A percentile compares a stretch with the other conserved stretches of the same genome.
Conservation (phyloP, 2,888 invertebrate species). For the Sesia bembeciformis region DNA sequence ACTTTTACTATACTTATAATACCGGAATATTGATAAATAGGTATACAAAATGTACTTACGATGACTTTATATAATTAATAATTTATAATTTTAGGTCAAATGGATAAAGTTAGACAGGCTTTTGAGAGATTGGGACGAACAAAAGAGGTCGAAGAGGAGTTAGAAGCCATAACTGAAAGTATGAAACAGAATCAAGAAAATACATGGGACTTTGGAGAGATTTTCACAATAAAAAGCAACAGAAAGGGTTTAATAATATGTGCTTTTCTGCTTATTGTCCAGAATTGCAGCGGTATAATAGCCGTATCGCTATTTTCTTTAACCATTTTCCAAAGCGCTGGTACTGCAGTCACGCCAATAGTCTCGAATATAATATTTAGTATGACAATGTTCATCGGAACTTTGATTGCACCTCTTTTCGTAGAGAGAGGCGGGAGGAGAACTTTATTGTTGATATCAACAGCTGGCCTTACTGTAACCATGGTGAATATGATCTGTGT, state of each 20-base stretch:
- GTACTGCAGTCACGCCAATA: not conserved
- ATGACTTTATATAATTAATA: not conserved
- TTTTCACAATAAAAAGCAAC: not conserved
- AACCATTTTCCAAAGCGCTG: not conserved
- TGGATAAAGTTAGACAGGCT: not conserved
- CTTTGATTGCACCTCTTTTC: not conserved
- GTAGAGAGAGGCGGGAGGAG: not conserved
- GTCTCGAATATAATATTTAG: not conserved
- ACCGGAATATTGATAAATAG: not conserved
- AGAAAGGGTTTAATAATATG: not conserved
- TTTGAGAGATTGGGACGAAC: not conserved
- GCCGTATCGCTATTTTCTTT: not conserved
- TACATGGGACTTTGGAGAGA: not conserved
- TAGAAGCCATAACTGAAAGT: not conserved
- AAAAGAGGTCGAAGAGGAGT: constrained; percentile 1
- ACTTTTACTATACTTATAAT: too few species aligned
- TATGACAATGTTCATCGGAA: not conserved
- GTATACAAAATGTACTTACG: not conserved
- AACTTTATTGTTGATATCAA: not conserved
- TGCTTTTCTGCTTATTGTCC: not conserved
- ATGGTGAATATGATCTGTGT: not conserved
- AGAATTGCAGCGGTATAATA: not conserved
- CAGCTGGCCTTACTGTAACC: not conserved
- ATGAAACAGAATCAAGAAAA: not conserved
- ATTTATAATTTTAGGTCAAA: not conserved